Evolutionary conservation across 2,797 vertebrate genomes (phyloP).

Genomic region (Cuniculus paca): DNA sequence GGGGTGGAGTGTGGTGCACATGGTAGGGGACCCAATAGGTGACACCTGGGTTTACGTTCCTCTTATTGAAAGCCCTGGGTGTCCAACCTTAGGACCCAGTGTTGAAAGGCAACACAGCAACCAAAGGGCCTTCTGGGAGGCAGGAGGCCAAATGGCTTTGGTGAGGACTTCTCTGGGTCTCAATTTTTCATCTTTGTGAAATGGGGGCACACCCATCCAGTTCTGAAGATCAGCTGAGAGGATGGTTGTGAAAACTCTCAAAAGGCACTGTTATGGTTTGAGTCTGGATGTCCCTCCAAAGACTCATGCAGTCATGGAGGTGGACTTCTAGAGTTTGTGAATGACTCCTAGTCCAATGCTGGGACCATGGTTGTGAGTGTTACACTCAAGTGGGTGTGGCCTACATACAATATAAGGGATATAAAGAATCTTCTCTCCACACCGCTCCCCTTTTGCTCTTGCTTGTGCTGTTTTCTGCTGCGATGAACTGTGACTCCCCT

Average conservation of each 20-base stretch:
- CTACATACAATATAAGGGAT: no score
- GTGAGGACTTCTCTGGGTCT: background rate
- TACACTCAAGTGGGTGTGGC: no score
- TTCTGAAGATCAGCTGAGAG: background rate
- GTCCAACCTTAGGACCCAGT: background rate
- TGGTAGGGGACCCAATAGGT: fast-evolving
- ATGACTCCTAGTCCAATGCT: no score
- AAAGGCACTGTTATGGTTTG: background rate
- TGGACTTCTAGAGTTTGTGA: no score
- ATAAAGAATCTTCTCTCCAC: no score
- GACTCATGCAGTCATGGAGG: no score
- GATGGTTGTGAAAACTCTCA: background rate
- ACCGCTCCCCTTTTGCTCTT: no score
- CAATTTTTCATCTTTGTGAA: background rate
- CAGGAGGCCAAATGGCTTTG: background rate
- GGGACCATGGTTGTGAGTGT: no score
- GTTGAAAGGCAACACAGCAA: background rate
- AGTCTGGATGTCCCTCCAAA: no score
- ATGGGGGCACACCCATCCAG: background rate
- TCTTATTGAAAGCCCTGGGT: background rate
- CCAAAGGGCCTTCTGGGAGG: background rate
- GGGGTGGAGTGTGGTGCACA: background rate
- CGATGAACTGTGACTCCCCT: no score
- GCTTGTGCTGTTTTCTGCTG: no score
- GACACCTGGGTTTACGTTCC: background rate